phyloP scores from a whole-genome alignment of 2,888 invertebrate species.

The Noctua pronuba region DNA sequence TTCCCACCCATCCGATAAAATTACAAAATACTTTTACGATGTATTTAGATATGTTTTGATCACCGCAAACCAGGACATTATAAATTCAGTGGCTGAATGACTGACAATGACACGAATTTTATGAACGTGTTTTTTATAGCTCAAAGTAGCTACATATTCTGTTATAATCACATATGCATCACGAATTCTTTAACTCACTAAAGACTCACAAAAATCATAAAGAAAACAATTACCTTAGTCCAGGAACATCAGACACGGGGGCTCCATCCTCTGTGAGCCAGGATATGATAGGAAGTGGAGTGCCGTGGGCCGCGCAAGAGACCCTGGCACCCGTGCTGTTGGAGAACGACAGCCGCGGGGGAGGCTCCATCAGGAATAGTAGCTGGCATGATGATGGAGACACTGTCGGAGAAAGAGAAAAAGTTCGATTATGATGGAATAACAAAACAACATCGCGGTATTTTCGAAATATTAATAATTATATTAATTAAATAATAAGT shows the following conservation, averaged over 20 bases:
- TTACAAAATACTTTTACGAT: neutral
- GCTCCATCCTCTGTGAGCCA: conserved; percentile 94
- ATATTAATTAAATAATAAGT: no score
- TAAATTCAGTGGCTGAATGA: neutral
- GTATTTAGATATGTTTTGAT: neutral
- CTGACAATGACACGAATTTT: neutral
- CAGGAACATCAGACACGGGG: conserved; percentile 93
- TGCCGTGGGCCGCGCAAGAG: conserved; percentile 94
- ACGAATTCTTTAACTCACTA: neutral
- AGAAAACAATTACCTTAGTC: conserved; percentile 91
- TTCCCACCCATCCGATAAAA: neutral
- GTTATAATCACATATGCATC: neutral
- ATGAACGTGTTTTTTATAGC: neutral
- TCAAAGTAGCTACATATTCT: neutral
- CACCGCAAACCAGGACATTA: neutral
- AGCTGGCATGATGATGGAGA: conserved; percentile 77
- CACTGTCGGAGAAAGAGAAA: conserved; percentile 67
- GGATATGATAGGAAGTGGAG: conserved; percentile 93
- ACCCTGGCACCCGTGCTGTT: conserved; percentile 95
- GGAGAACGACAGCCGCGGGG: conserved; percentile 94
- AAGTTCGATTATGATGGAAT: neutral
- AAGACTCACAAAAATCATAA: neutral
- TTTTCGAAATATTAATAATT: neutral
- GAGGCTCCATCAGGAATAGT: conserved; percentile 94
- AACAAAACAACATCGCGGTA: neutral